Base-by-base conservation (phyloP, 35 echinoderm and acorn worm genomes). In the Apostichopus japonicus region DNA sequence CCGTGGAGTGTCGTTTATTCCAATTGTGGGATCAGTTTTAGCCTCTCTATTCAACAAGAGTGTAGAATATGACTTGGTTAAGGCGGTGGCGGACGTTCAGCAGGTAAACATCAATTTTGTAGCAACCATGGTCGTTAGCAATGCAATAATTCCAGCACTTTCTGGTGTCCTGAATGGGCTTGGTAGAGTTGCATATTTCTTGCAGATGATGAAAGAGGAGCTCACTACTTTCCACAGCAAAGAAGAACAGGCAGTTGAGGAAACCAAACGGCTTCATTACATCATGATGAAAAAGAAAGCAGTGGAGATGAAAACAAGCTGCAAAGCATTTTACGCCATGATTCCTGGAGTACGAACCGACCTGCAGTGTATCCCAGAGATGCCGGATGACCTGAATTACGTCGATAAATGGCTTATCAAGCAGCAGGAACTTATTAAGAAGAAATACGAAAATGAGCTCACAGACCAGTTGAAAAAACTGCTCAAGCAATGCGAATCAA, bases 281-380 rank as follows among this genome's bases (percentile, higher is more conserved):
- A 91, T 2, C 1, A 91, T 91, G 89, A 79, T 91, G 72, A 91
- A 79, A 5, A 78, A 23, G 4, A 91, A 91, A 27, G 65, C 89
- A 77, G 53, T 23, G 4, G 14, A 24, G 0, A 91, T 91, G 3
- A 91, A 13, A 6, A 17, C 53, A 55, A 78, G 17, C 53, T 91
- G 89, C 53, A 54, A 56, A 24, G 23, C 13, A 19, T 91, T 91
- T 24, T 77, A 27, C 19, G n/a, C 71, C 33, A 77, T 91, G 89
- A 78, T 91, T 55, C 89, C 89, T 55, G 65, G 24, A 13, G 89
- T 91, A 22, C 71, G 76, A 2, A 77, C 89, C 10, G 89, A 91
- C 51, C 23, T 91, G 55, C 0, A 1, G n/a, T 6, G 67, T 53
- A 91, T 91, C n/a, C 89, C 89, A 1, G 24, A 53, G 4, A 21